Percentiles rank a stretch among this genome's conserved stretches.
phyloP scores from a whole-genome alignment of 2,888 invertebrate genomes.

The Notodonta dromedarius region DNA sequence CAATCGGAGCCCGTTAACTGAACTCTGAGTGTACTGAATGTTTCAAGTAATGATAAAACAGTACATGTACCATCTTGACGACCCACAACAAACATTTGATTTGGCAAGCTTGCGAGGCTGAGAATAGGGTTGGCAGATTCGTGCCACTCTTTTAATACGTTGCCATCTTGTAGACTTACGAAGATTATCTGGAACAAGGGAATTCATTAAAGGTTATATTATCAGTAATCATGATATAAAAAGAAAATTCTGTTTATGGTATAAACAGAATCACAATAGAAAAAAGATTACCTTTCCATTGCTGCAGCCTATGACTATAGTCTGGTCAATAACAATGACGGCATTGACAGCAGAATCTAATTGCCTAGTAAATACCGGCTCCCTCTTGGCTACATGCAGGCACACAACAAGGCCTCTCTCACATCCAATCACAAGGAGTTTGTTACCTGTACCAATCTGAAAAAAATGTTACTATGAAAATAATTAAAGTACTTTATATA shows the following conservation, averaged over 20 bases:
- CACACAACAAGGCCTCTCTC: conserved; percentile 85
- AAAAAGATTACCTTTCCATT: conserved; percentile 81
- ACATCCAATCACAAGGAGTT: conserved; percentile 85
- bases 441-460: conserved; percentile 86
- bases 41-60: conserved; percentile 71
- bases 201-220: not conserved
- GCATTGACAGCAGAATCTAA: conserved; percentile 83
- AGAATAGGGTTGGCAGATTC: conserved; percentile 85
- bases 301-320: conserved; percentile 83
- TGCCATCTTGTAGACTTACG: conserved; percentile 59
- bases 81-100: conserved; percentile 81
- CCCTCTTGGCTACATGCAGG: conserved; percentile 81
- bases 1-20: conserved; percentile 89
- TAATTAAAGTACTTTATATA: no score
- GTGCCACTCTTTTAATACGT: conserved; percentile 64
- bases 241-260: no score
- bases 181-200: conserved; percentile 65
- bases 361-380: conserved; percentile 65
- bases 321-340: conserved; percentile 75
- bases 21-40: conserved; percentile 58
- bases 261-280: no score
- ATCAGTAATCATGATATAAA: no score
- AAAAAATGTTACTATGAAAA: conserved; percentile 24
- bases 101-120: conserved; percentile 73
- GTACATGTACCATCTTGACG: conserved; percentile 87